A percentile compares a stretch with the other conserved stretches of the same genome.
These are phyloP conservation scores for Epiblema foenella DNA, from an alignment of 2,888 invertebrate species.

Conservation along the genomic window DNA sequence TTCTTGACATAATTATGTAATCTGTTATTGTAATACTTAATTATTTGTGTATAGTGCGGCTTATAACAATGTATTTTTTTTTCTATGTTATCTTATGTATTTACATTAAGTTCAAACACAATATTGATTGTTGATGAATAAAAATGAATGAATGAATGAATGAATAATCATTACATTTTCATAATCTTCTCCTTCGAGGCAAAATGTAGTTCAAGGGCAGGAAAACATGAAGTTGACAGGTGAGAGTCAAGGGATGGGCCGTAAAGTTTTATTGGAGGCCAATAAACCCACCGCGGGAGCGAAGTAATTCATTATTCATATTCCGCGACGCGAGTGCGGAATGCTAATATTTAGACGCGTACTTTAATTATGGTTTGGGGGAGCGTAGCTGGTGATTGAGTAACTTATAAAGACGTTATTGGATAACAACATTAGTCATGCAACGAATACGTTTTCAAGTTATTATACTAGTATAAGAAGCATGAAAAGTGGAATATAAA, in stretches of 20 bases:
- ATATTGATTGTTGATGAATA: too few species aligned
- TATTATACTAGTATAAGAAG: too few species aligned
- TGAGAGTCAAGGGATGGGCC: constrained; percentile 24
- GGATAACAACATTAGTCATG: not conserved
- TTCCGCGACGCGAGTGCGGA: constrained; percentile 25
- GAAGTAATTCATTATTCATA: constrained; percentile 46
- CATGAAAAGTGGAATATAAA: too few species aligned
- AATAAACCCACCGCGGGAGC: constrained; percentile 33
- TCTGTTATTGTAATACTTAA: too few species aligned
- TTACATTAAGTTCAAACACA: too few species aligned
- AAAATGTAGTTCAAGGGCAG: not conserved
- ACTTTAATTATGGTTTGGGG: constrained; percentile 30
- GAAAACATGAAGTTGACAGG: constrained; percentile 15
- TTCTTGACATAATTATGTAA: too few species aligned
- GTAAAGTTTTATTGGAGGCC: constrained; percentile 43
- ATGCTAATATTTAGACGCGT: constrained; percentile 26
- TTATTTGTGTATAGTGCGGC: too few species aligned
- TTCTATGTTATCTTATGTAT: too few species aligned
- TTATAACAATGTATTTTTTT: too few species aligned
- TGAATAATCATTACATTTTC: not conserved
- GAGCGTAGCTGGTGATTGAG: not conserved
- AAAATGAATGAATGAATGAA: too few species aligned
- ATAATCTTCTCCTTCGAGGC: not conserved
- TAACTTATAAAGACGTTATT: not conserved
- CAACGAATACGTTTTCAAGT: not conserved